Percentiles rank a stretch among this genome's conserved stretches.
Evolutionary conservation across 1,140 invertebrate genomes (phyloP).

Genomic region (Drosophila subpulchrella): DNA sequence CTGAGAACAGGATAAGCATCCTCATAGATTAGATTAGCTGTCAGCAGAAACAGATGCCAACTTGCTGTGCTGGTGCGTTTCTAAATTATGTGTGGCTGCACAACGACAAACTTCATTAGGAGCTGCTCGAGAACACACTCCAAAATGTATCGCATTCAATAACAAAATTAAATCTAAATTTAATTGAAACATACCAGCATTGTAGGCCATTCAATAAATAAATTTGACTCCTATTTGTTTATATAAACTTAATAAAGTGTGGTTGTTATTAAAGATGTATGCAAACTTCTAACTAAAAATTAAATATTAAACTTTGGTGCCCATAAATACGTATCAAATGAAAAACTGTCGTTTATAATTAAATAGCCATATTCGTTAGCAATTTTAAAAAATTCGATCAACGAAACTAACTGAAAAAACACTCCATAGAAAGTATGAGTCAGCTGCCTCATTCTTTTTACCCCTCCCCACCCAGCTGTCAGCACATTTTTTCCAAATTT

Average conservation of each 20-base stretch:
- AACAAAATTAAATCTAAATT: constrained; percentile 4
- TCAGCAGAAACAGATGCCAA: constrained; percentile 39
- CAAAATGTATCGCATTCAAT: constrained; percentile 2
- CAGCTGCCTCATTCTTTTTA: constrained; percentile 6
- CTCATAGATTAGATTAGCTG: constrained; percentile 44
- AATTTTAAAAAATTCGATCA: not conserved
- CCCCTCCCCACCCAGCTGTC: constrained; percentile 18
- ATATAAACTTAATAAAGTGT: not conserved
- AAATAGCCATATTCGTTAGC: not conserved
- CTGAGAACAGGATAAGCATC: constrained; percentile 37
- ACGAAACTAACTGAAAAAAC: constrained; percentile 14
- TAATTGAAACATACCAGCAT: not conserved
- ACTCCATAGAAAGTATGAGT: constrained; percentile 18
- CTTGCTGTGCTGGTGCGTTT: constrained; percentile 12
- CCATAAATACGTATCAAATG: not conserved
- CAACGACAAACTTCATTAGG: constrained; percentile 19
- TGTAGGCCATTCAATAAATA: not conserved
- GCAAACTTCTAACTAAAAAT: not conserved
- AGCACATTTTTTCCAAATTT: constrained; percentile 30
- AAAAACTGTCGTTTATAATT: not conserved
- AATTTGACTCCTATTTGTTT: not conserved
- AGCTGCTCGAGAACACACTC: not conserved
- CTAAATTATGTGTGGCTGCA: constrained; percentile 21
- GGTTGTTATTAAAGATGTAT: not conserved
- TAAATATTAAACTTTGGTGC: not conserved